Conservation (phyloP, 1,140 invertebrate genomes). For the Cyrtorhinus lividipennis region DNA sequence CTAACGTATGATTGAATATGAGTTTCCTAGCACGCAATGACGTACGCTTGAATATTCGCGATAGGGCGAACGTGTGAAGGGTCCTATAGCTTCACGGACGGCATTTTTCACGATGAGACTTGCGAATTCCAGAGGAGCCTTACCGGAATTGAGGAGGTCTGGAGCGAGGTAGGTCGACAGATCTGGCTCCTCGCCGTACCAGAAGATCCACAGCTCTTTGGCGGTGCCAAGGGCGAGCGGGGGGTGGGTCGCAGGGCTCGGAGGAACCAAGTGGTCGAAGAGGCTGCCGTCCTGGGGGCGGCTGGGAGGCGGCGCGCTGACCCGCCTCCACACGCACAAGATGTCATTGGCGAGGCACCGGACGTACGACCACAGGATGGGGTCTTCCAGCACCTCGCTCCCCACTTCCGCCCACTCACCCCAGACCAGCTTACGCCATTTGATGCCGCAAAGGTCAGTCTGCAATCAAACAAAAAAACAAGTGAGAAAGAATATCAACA, state of each 20-base stretch:
- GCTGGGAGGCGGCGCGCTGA: conserved; percentile 39
- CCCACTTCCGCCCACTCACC: conserved; percentile 41
- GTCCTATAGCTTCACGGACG: too few species aligned
- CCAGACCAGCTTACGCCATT: conserved; percentile 90
- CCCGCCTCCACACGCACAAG: conserved; percentile 88
- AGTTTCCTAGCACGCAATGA: too few species aligned
- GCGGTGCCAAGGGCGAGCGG: conserved; percentile 60
- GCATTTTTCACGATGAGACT: conserved; percentile 28
- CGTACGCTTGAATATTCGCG: too few species aligned
- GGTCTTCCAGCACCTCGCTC: conserved; percentile 71
- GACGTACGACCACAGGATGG: conserved; percentile 81
- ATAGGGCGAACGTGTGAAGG: too few species aligned
- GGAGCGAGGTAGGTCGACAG: conserved; percentile 64
- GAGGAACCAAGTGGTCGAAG: conserved; percentile 39
- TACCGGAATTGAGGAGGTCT: conserved; percentile 60
- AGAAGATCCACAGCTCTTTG: conserved; percentile 98
- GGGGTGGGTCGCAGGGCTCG: conserved; percentile 37
- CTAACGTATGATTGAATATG: too few species aligned
- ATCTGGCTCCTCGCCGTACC: conserved; percentile 95
- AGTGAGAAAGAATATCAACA: too few species aligned
- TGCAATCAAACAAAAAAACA: conserved; percentile 41
- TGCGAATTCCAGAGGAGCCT: too few species aligned
- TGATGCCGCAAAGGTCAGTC: conserved; percentile 97
- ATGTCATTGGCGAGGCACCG: conserved; percentile 87
- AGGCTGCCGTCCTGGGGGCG: conserved; percentile 33